A percentile compares a stretch with the other conserved stretches of the same genome.
phyloP scores from a whole-genome alignment of 2,797 vertebrate species.

The Denticeps clupeoides region DNA sequence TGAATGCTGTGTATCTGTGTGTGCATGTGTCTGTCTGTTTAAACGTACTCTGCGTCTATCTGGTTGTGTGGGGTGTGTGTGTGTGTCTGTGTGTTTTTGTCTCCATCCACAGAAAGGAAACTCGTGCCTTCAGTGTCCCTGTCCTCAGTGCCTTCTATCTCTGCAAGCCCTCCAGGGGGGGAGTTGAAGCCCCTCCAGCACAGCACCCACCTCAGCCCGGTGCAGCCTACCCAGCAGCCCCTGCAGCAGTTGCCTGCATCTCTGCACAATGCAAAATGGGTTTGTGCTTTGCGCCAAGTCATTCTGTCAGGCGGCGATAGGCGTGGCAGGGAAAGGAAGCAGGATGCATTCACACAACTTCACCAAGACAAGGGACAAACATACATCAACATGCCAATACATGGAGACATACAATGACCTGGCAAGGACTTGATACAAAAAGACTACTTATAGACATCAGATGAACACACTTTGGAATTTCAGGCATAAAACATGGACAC shows the following conservation, averaged over 20 bases:
- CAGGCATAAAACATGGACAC: too few relatives aligned
- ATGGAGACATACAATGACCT: too few relatives aligned
- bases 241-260: conserved; percentile 36
- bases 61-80: conserved; percentile 1
- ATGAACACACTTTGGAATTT: too few relatives aligned
- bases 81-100: background rate
- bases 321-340: too few relatives aligned
- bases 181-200: conserved; percentile 64
- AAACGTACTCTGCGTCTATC: background rate
- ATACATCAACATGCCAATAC: too few relatives aligned
- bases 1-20: background rate
- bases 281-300: too few relatives aligned
- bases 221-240: conserved; percentile 53
- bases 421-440: too few relatives aligned
- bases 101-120: conserved; percentile 73
- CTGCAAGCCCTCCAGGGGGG: conserved; percentile 34
- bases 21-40: background rate
- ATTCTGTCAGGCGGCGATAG: too few relatives aligned
- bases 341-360: too few relatives aligned
- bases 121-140: conserved; percentile 81
- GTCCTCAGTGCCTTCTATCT: conserved; percentile 72
- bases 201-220: conserved; percentile 57
- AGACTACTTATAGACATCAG: too few relatives aligned
- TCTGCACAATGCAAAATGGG: conserved; percentile 60
- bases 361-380: too few relatives aligned